Base-by-base conservation (phyloP, 2,888 invertebrate genomes). In the Drosophila kambysellisi region DNA sequence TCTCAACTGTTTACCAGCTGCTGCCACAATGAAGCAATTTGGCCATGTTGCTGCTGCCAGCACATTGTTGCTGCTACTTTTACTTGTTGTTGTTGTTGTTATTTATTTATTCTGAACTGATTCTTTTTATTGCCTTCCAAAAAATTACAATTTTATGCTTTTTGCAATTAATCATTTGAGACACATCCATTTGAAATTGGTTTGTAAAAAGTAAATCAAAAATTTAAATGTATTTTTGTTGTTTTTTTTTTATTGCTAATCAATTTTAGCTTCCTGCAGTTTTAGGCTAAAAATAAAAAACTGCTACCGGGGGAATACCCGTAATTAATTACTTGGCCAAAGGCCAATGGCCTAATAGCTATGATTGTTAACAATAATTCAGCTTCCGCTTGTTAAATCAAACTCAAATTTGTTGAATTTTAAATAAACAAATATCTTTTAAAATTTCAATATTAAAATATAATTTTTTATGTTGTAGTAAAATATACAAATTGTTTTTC, bases 11-110 rank as follows among this genome's bases (percentile, higher is more conserved):
- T 76, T 68, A 68, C 70, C 80, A 82, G 80, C 73, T 81, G 80
- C 66, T 72, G 80, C 80, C 80, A 73, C 79, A 79, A 79, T 79
- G 77, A 69, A 81, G 81, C 79, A 81, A 79, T 82, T 81, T 79
- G 74, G 50, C 39, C 70, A 63, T 62, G 74, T 63, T 77, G 74
- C 52, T 59, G 70, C 11, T 37, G 70, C n/a, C 41, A 20, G 17
- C 17, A 17, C 37, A 9, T 8, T 52, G 25, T 20, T 52, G 30
- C 15, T 57, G 53, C 50, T 67, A 51, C 53, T 57, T 59, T 74
- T 79, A 57, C 58, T 62, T 59, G 33, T 65, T 65, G 29, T 56
- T 67, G 30, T 54, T 69, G 53, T n/a, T n/a, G n/a, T 25, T 25
- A 1, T 25, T 65, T 75, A 61, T 72, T 46, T 70, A 60, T 75